Base-by-base conservation (phyloP, 2,797 vertebrate species). In the Muraenolepis orangiensis region DNA sequence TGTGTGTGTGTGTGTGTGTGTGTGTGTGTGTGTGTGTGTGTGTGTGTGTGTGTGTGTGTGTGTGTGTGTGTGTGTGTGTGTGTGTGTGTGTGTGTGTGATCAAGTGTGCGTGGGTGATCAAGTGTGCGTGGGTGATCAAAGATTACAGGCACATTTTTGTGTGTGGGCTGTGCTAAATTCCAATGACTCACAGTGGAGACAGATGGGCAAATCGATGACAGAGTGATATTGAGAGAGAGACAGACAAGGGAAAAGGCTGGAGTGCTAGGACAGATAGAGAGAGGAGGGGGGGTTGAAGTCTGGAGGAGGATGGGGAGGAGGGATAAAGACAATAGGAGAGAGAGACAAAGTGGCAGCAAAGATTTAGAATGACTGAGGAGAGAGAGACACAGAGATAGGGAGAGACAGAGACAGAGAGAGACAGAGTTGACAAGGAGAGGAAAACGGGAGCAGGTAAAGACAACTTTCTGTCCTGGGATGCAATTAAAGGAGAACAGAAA, bases 231-330 rank as follows among this genome's bases (percentile, higher is more conserved):
- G 42, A 31, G 28, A 31, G 28, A 57, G 42, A 31, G 40, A 32
- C 42, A 6, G 29, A 18, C 29, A n/a, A 34, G 7, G 8, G 1
- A 70, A 4, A 30, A 30, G 23, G 3, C 8, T 10, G 29, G 66
- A 10, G 7, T 13, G 28, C 70, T n/a, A n/a, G n/a, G 20, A 30
- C 40, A 77, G 32, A 34, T 3, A 34, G 57, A 69, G 36, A 74
- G 77, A 79, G 87, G 81, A 88, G 87, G 88, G 80, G 84, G 86
- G 86, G 88, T 82, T 80, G 85, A 88, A 88, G 87, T 89, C 88
- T 76, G 72, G 6, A 57, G 36, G 71, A 79, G 78, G 29, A 23
- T 11, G 70, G 68, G 64, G 42, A 79, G 66, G 72, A 31, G 66
- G 18, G 42, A 51, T 20, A 51, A 51, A n/a, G 18, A 20, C n/a